A percentile compares a stretch with the other conserved stretches of the same genome.
Conservation (phyloP, 2,113 vertebrate species). For the Datnioides undecimradiatus region DNA sequence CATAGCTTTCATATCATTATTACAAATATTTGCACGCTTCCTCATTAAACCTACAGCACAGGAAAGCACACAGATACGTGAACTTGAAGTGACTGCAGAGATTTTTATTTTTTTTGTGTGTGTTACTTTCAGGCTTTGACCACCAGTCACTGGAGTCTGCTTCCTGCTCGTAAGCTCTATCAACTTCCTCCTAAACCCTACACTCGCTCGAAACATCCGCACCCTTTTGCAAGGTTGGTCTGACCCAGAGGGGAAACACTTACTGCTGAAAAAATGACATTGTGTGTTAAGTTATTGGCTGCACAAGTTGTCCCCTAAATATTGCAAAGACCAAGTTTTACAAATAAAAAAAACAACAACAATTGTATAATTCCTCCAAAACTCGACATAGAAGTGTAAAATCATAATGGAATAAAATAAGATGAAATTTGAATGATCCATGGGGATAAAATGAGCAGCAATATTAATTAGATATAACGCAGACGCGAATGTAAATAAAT, state of each 20-base stretch:
- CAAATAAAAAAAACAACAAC: background rate
- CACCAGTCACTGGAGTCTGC: slow-evolving; percentile 73
- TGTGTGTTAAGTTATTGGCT: background rate
- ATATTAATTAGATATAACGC: slow-evolving; percentile 19
- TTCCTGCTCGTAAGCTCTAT: slow-evolving; percentile 83
- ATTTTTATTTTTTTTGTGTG: slow-evolving; percentile 38
- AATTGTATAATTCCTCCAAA: background rate
- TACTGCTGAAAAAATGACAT: slow-evolving; percentile 27
- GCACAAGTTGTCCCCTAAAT: background rate
- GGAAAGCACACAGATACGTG: slow-evolving; percentile 61
- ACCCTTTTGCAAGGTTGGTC: slow-evolving; percentile 57
- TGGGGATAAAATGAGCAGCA: background rate
- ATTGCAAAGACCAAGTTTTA: background rate
- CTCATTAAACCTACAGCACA: slow-evolving; percentile 43
- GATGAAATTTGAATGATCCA: background rate
- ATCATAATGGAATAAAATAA: background rate
- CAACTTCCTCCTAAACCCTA: slow-evolving; percentile 83
- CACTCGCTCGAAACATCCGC: slow-evolving; percentile 64
- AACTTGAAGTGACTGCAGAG: slow-evolving; percentile 53
- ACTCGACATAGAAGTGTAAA: background rate
- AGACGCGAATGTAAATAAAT: slow-evolving; percentile 25
- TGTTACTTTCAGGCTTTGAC: slow-evolving; percentile 35
- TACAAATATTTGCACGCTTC: slow-evolving; percentile 50
- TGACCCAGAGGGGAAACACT: slow-evolving; percentile 31
- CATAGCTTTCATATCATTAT: slow-evolving; percentile 37